phyloP scores from a whole-genome alignment of 2,888 invertebrate genomes.

The Priapulus caudatus region DNA sequence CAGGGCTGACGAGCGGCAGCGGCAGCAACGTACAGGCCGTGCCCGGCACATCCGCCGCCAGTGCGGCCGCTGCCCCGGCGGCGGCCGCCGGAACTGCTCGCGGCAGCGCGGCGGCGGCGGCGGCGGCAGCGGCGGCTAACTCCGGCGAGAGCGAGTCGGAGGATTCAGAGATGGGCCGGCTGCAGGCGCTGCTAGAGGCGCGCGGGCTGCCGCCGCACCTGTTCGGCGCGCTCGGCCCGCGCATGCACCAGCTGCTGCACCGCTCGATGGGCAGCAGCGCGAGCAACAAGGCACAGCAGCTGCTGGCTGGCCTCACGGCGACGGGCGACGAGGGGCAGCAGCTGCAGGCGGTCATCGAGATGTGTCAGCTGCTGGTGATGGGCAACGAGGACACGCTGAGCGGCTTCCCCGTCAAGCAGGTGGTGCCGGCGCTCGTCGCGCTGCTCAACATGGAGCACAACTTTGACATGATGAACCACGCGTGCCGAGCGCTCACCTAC shows the following conservation, averaged over 20 bases:
- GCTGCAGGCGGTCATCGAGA: conserved; percentile 88
- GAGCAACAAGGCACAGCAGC: conserved; percentile 74
- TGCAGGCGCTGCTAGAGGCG: conserved; percentile 86
- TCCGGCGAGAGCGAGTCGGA: conserved; percentile 44
- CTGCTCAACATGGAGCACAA: conserved; percentile 93
- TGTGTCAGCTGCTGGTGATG: conserved; percentile 97
- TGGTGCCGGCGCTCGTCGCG: conserved; percentile 84
- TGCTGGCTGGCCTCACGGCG: conserved; percentile 80
- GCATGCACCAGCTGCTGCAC: conserved; percentile 90
- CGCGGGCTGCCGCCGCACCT: conserved; percentile 91
- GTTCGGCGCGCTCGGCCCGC: conserved; percentile 84
- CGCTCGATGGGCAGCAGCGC: conserved; percentile 80
- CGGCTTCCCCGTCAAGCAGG: conserved; percentile 96
- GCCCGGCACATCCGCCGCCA: no score
- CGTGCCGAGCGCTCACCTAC: conserved; percentile 92
- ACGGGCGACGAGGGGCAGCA: conserved; percentile 61
- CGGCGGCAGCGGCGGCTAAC: conserved; percentile 27
- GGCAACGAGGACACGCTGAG: conserved; percentile 96
- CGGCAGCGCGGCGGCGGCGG: conserved; percentile 27
- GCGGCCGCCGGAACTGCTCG: conserved; percentile 32
- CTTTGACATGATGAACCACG: conserved; percentile 99
- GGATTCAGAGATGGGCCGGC: conserved; percentile 85
- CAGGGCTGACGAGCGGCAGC: conserved; percentile 19
- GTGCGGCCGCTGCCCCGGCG: no score
- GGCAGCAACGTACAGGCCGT: no score